phyloP scores from a whole-genome alignment of 2,113 vertebrate genomes.

The Myrmecophaga tridactyla region DNA sequence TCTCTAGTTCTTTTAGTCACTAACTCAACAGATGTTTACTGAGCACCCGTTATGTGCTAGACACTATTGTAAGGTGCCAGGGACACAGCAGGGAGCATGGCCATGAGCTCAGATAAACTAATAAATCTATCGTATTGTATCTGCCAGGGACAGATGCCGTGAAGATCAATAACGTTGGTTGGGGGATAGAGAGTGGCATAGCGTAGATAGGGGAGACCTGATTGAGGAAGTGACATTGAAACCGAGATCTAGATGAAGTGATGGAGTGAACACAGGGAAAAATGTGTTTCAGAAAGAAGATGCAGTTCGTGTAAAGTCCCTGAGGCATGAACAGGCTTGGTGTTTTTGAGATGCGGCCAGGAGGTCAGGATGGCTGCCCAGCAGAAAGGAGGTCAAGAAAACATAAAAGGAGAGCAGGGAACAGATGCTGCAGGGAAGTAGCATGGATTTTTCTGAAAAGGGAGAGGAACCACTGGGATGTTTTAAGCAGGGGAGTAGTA shows the following conservation, averaged over 20 bases:
- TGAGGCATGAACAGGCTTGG: rapidly evolving
- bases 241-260: not conserved
- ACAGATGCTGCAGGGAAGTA: not conserved
- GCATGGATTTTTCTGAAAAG: not conserved
- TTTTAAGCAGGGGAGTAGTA: not conserved
- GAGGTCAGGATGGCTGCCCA: not conserved
- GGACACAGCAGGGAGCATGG: not conserved
- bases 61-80: not conserved
- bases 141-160: not conserved
- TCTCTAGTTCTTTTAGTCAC: not conserved
- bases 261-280: too few relatives aligned
- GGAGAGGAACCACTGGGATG: not conserved
- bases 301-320: not conserved
- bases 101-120: too few relatives aligned
- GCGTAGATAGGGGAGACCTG: not conserved
- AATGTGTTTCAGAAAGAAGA: not conserved
- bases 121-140: too few relatives aligned
- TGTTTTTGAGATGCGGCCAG: not conserved
- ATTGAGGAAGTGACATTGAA: not conserved
- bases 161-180: not conserved
- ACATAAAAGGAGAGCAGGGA: too few relatives aligned
- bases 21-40: not conserved
- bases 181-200: not conserved
- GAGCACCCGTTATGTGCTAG: not conserved
- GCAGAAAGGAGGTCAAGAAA: not conserved